Evolutionary conservation across 64 coral and sea anemone genomes (phyloP).

Genomic region (Trachythela sp.): DNA sequence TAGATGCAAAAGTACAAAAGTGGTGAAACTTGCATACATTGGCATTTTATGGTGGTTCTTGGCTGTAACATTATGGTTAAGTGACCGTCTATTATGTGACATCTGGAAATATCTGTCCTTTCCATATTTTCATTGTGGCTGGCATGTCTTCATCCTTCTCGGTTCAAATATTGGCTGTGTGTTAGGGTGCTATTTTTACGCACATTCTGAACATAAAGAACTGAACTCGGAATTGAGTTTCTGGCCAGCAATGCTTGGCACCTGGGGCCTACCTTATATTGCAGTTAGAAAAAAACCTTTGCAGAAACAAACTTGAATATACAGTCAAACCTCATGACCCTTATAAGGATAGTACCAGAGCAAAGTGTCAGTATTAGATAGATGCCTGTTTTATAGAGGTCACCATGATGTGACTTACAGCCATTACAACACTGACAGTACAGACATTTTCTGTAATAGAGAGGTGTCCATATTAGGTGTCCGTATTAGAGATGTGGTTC

Average conservation of each 20-base stretch:
- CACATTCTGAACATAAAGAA: slow-evolving; percentile 66
- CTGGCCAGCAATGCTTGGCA: slow-evolving; percentile 61
- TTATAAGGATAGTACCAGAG: too few species aligned
- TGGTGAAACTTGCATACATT: slow-evolving; percentile 61
- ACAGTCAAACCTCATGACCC: background rate
- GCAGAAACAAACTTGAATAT: slow-evolving; percentile 12
- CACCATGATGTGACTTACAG: too few species aligned
- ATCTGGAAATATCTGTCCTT: slow-evolving; percentile 77
- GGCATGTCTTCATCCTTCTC: slow-evolving; percentile 88
- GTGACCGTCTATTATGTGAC: slow-evolving; percentile 81
- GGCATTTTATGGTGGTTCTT: slow-evolving; percentile 67
- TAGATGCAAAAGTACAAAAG: slow-evolving; percentile 60
- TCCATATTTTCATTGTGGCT: slow-evolving; percentile 89
- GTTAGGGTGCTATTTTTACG: slow-evolving; percentile 71
- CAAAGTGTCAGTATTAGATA: too few species aligned
- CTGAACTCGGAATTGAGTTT: slow-evolving; percentile 59
- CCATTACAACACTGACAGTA: background rate
- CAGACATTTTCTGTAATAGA: background rate
- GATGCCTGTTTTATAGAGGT: too few species aligned
- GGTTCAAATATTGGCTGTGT: slow-evolving; percentile 85
- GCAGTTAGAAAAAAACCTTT: slow-evolving; percentile 30
- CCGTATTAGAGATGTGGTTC: background rate
- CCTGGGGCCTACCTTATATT: slow-evolving; percentile 76
- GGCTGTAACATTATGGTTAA: slow-evolving; percentile 70
- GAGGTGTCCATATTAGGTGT: background rate